Base-by-base conservation (phyloP, 2,113 vertebrate genomes). In the Cervus canadensis region DNA sequence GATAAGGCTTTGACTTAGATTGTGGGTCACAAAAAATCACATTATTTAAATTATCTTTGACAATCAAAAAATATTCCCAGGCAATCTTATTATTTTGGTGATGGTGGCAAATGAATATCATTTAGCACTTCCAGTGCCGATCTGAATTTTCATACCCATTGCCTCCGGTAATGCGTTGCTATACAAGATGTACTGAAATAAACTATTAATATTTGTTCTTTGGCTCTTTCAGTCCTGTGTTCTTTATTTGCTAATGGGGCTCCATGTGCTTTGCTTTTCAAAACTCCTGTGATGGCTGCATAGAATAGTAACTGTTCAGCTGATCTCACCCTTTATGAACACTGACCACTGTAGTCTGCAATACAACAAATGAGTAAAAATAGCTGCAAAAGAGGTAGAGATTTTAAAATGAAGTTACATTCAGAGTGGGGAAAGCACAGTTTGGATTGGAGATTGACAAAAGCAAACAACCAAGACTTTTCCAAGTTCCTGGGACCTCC, bases 21-120 rank as follows among this genome's bases (percentile, higher is more conserved):
- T 97, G 88, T 96, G 57, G 79, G 64, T 98, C 79, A 95, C 95
- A 36, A 43, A 96, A 98, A 98, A 96, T 7, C 15, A 97, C 67
- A 60, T 45, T 96, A 74, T 96, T 98, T 59, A 98, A 97, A 98
- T 97, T 92, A 25, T 92, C 90, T 96, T 9, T 96, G 93, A 98
- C 97, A 76, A 97, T 98, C 97, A 93, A 98, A 98, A 17, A 43
- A 92, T 93, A 92, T 43, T 81, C 54, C 62, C 14, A 96, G 33
- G 88, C 28, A 92, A 40, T 97, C 90, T 83, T 97, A 98, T 95
- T 40, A 8, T 96, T 98, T 98, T 96, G 50, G 59, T 97, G 60
- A 94, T 92, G 62, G 86, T 25, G 81, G 97, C 95, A 96, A 98
- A 97, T 96, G 8, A 97, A 97, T 88, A 36, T 54, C 95, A 89